Evolutionary conservation across 1,140 invertebrate species (phyloP).

Genomic region (Daktulosphaira vitifoliae): DNA sequence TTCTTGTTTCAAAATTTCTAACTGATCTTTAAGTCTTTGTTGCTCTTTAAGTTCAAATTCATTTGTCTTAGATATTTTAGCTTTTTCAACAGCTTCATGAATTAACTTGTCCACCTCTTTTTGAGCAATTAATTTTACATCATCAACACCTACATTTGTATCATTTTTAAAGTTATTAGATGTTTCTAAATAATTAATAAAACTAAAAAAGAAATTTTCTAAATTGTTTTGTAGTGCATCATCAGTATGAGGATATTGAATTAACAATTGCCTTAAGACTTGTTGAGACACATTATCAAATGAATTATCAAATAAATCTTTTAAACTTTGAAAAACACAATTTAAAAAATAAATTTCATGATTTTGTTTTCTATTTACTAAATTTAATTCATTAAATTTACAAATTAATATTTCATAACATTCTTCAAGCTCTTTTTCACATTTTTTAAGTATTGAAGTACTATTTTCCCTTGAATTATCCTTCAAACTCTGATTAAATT

Average conservation of each 20-base stretch:
- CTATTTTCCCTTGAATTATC: background rate
- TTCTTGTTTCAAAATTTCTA: no score
- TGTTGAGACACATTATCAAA: background rate
- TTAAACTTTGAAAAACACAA: background rate
- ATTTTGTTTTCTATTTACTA: background rate
- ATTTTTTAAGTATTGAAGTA: background rate
- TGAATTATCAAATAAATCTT: background rate
- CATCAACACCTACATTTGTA: background rate
- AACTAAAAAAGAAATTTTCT: background rate
- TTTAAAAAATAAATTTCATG: background rate
- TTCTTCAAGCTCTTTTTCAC: constrained; percentile 2
- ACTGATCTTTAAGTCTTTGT: no score
- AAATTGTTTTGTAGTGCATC: background rate
- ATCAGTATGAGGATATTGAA: background rate
- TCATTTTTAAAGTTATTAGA: background rate
- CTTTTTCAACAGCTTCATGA: constrained; percentile 9
- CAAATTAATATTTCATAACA: background rate
- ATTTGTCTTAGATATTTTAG: background rate
- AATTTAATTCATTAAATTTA: background rate
- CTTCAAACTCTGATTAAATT: no score
- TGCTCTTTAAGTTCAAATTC: no score
- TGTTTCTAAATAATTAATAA: background rate
- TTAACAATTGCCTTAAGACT: background rate
- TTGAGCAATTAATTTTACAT: background rate
- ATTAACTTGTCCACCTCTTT: constrained; percentile 7